Evolutionary conservation across 1,140 invertebrate species (phyloP).

Genomic region (Caenorhabditis latens): DNA sequence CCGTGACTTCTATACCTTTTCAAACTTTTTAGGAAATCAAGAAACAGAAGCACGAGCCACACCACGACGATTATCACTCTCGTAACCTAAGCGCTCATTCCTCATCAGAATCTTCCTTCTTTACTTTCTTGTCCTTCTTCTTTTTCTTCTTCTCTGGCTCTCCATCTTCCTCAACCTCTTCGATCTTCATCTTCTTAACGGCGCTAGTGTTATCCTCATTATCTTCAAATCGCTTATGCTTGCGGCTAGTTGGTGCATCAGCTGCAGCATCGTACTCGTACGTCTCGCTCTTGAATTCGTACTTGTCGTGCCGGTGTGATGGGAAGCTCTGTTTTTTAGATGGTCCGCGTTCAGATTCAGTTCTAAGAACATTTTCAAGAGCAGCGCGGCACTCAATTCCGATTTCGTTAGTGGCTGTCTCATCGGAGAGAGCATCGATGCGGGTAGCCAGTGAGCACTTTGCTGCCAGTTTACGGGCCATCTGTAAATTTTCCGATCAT

Average conservation of each 20-base stretch:
- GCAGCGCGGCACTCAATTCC: constrained; percentile 74
- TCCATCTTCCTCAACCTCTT: constrained; percentile 16
- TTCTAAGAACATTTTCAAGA: constrained; percentile 71
- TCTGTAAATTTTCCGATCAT: constrained; percentile 80
- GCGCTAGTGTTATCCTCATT: constrained; percentile 58
- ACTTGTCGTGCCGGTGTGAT: constrained; percentile 66
- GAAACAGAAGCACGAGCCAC: constrained; percentile 6
- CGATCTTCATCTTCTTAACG: constrained; percentile 62
- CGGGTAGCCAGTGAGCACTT: constrained; percentile 92
- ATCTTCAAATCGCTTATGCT: constrained; percentile 67
- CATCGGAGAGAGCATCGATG: constrained; percentile 94
- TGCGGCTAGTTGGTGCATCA: constrained; percentile 64
- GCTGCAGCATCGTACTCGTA: constrained; percentile 69
- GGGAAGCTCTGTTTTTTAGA: constrained; percentile 56
- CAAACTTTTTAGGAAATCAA: background rate
- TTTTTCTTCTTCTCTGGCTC: constrained; percentile 53
- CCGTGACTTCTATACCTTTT: background rate
- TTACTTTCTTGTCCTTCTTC: constrained; percentile 46
- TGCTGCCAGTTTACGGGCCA: constrained; percentile 95
- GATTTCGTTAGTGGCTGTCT: constrained; percentile 62
- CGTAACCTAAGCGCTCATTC: background rate
- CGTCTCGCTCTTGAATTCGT: constrained; percentile 76
- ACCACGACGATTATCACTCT: constrained; percentile 50
- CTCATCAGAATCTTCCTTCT: constrained; percentile 46
- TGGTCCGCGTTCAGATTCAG: constrained; percentile 71